Percentiles rank a stretch among this genome's conserved stretches.
Conservation (phyloP, 1,140 invertebrate species). For the Xylocopa sonorina region DNA sequence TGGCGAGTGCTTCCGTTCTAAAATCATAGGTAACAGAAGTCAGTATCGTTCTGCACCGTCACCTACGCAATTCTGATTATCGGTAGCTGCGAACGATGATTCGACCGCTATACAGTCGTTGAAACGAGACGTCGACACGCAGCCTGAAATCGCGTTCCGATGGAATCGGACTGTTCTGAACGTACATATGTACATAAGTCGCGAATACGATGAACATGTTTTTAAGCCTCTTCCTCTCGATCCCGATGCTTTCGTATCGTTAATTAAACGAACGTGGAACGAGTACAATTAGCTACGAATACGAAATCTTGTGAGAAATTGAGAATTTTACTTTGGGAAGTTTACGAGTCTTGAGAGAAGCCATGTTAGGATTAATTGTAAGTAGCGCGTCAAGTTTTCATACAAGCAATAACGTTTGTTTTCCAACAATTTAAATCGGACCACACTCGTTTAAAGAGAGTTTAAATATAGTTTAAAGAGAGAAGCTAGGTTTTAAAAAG, state of each 20-base stretch:
- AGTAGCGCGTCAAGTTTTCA: conserved; percentile 11
- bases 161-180: too few species aligned
- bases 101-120: conserved; percentile 8
- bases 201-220: too few species aligned
- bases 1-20: conserved; percentile 67
- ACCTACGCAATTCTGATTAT: not conserved
- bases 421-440: too few species aligned
- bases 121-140: conserved; percentile 9
- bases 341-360: too few species aligned
- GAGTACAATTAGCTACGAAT: not conserved
- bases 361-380: conserved; percentile 20
- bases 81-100: conserved; percentile 27
- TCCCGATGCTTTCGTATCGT: not conserved
- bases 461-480: too few species aligned
- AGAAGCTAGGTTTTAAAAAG: too few species aligned
- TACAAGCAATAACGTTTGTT: conserved; percentile 12
- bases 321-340: too few species aligned
- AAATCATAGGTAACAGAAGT: conserved; percentile 66
- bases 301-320: too few species aligned
- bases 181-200: too few species aligned
- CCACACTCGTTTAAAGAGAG: too few species aligned
- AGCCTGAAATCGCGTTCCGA: too few species aligned
- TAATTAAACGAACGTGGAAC: conserved; percentile 9
- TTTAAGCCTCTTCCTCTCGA: too few species aligned
- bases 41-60: conserved; percentile 36